Conservation (phyloP, 2,888 invertebrate species). For the Drosophila setosimentum region DNA sequence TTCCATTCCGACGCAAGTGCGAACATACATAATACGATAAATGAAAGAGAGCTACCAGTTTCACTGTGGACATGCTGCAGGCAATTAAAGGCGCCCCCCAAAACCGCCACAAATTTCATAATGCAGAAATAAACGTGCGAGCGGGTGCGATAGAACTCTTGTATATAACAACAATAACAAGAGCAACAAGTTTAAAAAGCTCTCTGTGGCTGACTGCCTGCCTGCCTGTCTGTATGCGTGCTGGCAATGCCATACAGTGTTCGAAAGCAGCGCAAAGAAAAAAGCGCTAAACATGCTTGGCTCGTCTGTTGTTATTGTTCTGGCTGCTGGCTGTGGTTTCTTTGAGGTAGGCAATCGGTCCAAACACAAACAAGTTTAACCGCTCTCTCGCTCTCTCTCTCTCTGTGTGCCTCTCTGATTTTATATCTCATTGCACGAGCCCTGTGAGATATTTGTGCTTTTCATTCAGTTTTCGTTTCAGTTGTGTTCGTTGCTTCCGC, state of each 20-base stretch:
- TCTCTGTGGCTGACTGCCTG: neutral
- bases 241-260: constrained; percentile 55
- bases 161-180: constrained; percentile 42
- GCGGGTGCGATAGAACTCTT: constrained; percentile 12
- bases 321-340: constrained; percentile 17
- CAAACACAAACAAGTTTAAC: constrained; percentile 68
- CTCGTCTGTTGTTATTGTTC: constrained; percentile 23
- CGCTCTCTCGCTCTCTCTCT: constrained; percentile 5
- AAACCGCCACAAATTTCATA: constrained; percentile 35
- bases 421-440: constrained; percentile 9
- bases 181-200: constrained; percentile 73
- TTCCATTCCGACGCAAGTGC: constrained; percentile 9
- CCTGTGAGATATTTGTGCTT: constrained; percentile 58
- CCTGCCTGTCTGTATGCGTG: neutral
- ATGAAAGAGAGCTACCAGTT: constrained; percentile 2
- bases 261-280: constrained; percentile 33
- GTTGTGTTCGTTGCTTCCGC: constrained; percentile 75
- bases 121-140: constrained; percentile 27
- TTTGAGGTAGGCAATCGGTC: constrained; percentile 43
- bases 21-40: constrained; percentile 15
- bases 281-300: constrained; percentile 27
- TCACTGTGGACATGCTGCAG: neutral
- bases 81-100: constrained; percentile 33
- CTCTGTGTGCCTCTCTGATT: constrained; percentile 1
- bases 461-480: constrained; percentile 76